These are phyloP conservation scores for Drosophila bocqueti DNA, from an alignment of 1,140 invertebrate species.

Conservation along the genomic window DNA sequence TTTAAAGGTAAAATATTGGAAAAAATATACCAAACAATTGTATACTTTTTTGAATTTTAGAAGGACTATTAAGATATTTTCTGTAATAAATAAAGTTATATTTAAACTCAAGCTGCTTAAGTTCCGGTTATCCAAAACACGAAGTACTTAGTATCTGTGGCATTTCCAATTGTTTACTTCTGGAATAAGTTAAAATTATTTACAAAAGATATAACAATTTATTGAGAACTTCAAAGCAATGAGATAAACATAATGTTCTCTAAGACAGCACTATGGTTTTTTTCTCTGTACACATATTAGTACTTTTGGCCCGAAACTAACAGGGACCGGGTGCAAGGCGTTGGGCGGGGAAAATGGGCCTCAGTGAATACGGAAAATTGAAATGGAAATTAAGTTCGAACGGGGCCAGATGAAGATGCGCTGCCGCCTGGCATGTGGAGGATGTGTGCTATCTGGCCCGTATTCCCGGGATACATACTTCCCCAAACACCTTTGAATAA, in stretches of 20 bases:
- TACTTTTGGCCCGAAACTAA: conserved; percentile 21
- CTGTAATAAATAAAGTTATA: no score
- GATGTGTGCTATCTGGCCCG: not conserved
- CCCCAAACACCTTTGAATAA: conserved; percentile 28
- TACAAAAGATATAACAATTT: not conserved
- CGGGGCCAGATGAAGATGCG: conserved; percentile 18
- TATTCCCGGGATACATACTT: not conserved
- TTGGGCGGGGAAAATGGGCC: conserved; percentile 5
- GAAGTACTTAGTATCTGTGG: not conserved
- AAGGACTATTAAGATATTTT: no score
- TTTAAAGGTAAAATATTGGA: no score
- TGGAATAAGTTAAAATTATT: not conserved
- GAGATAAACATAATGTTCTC: not conserved
- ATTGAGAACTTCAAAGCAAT: not conserved
- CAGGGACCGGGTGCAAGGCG: not conserved
- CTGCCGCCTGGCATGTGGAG: conserved; percentile 9
- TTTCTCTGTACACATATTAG: not conserved
- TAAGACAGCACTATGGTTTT: not conserved
- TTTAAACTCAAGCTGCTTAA: no score
- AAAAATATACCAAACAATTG: no score
- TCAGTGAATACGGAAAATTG: conserved; percentile 33
- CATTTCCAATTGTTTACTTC: not conserved
- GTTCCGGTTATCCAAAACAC: not conserved
- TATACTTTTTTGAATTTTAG: no score
- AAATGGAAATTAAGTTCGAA: conserved; percentile 57